Evolutionary conservation across 2,888 invertebrate species (phyloP).

Genomic region (Callosobruchus maculatus): DNA sequence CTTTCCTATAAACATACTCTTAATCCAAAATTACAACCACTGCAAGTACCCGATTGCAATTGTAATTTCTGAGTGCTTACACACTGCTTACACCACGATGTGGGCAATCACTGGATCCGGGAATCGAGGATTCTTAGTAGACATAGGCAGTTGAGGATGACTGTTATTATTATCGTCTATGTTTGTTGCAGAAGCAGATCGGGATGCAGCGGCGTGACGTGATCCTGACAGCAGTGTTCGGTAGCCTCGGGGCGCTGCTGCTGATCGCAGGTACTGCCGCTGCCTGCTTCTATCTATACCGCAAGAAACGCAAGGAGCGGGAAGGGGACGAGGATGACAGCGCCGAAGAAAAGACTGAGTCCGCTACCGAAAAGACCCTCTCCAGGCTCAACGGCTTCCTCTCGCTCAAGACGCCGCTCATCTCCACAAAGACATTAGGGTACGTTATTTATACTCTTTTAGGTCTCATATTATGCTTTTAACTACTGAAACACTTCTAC

Average conservation of each 20-base stretch:
- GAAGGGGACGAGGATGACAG: conserved; percentile 51
- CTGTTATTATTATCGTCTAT: too few species aligned
- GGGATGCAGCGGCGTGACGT: conserved; percentile 66
- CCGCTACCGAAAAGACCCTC: conserved; percentile 53
- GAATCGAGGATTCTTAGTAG: too few species aligned
- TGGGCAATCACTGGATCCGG: too few species aligned
- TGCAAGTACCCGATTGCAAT: too few species aligned
- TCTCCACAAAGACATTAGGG: conserved; percentile 72
- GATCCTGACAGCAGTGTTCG: conserved; percentile 62
- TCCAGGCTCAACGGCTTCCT: conserved; percentile 63
- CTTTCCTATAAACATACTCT: too few species aligned
- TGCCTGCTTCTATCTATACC: conserved; percentile 55
- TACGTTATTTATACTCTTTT: too few species aligned
- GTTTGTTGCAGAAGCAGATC: conserved; percentile 51
- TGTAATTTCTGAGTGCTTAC: too few species aligned
- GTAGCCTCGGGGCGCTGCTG: conserved; percentile 60
- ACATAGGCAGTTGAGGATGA: too few species aligned
- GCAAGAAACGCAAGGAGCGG: conserved; percentile 54
- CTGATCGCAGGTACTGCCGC: conserved; percentile 57
- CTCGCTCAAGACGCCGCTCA: conserved; percentile 68
- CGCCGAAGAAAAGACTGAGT: conserved; percentile 38
- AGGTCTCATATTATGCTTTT: too few species aligned
- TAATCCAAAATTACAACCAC: too few species aligned
- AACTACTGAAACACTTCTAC: too few species aligned
- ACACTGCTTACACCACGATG: too few species aligned